Base-by-base conservation (phyloP, 2,888 invertebrate species). In the Tridacna gigas region DNA sequence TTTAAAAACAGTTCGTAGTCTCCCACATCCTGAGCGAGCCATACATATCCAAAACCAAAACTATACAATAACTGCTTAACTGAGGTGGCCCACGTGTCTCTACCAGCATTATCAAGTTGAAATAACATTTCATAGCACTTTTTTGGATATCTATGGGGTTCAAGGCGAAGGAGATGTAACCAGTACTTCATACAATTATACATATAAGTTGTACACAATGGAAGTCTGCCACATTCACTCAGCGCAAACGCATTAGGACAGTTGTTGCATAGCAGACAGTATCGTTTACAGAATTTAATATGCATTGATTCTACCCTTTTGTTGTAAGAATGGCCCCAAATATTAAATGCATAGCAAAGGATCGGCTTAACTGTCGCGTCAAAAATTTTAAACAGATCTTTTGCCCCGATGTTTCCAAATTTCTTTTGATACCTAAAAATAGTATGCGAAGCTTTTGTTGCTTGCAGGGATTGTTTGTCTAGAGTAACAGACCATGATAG, bases 21-120 rank as follows among this genome's bases (percentile, higher is more conserved):
- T 22, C 79, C 77, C 22, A 76, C 78, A 0, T 65, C 79, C 20
- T 76, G 61, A 37, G 69, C 73, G 20, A 65, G 25, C 83, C 75
- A 83, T 9, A 25, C 77, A 48, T 79, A 79, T 9, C 79, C 79
- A 71, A 83, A 83, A 28, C 83, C 79, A 45, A 73, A 48, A 22
- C 63, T 51, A 26, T 56, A 81, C 22, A 81, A 61, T 45, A 76
- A 20, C 12, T 51, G 48, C 77, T 81, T 76, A n/a, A 81, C 25
- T 22, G 47, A 22, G 4, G 80, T 63, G 11, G 71, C 77, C 80
- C 80, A 76, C 9, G 76, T 77, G 11, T 48, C 25, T 18, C 80
- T 45, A 20, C 67, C 79, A n/a, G 65, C 71, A 0, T 79, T 75
- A 48, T 79, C 76, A 22, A 79, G 11, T n/a, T 56, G 18, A 48